Conservation (phyloP, 2,113 vertebrate genomes). For the Cettia cetti region DNA sequence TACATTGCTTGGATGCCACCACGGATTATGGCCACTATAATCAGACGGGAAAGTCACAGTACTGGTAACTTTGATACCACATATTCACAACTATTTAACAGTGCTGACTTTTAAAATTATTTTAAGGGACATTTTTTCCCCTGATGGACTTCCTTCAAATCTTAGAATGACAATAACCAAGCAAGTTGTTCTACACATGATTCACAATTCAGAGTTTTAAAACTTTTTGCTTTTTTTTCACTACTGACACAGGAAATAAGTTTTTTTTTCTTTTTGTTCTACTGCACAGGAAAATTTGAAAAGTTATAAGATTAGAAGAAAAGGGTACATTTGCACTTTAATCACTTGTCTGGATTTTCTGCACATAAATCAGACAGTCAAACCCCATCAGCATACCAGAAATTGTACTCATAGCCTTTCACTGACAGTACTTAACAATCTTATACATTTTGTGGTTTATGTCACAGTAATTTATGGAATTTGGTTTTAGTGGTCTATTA, state of each 20-base stretch:
- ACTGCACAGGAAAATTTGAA: neutral
- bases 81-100: neutral
- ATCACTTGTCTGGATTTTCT: slow-evolving; percentile 11
- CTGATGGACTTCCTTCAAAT: neutral
- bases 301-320: slow-evolving; percentile 23
- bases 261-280: neutral
- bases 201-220: neutral
- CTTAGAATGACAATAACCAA: neutral
- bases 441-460: neutral
- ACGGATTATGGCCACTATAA: neutral
- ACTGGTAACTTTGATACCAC: neutral
- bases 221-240: neutral
- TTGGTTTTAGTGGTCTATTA: neutral
- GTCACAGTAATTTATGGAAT: neutral
- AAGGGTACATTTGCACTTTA: slow-evolving; percentile 57
- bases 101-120: neutral
- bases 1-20: neutral
- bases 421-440: neutral
- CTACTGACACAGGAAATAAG: neutral
- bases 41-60: neutral
- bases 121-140: neutral
- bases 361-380: slow-evolving; percentile 21
- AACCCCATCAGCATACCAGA: neutral
- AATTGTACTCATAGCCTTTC: neutral
- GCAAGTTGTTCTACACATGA: neutral